A percentile compares a stretch with the other conserved stretches of the same genome.
phyloP scores from a whole-genome alignment of 2,888 invertebrate species.

The Labia minor region DNA sequence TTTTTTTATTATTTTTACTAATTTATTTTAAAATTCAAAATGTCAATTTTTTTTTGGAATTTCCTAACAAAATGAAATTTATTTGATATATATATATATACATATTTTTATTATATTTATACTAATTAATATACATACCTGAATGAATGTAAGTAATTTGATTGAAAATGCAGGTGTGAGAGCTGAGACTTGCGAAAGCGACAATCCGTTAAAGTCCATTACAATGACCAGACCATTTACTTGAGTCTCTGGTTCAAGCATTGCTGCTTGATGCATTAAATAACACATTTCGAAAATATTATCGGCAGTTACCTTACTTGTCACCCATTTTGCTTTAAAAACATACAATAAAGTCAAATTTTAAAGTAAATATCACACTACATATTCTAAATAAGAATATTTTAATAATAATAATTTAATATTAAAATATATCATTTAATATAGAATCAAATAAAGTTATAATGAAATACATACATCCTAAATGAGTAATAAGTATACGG shows the following conservation, averaged over 20 bases:
- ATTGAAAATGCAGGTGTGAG: conserved; percentile 64
- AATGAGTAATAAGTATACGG: conserved; percentile 60
- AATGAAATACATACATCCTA: conserved; percentile 46
- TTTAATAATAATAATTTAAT: not conserved
- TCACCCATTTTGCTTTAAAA: conserved; percentile 57
- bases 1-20: conserved; percentile 19
- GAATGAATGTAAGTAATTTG: conserved; percentile 67
- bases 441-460: conserved; percentile 16
- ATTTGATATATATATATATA: too few relatives aligned
- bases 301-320: conserved; percentile 59
- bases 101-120: too few relatives aligned
- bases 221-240: conserved; percentile 69
- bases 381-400: not conserved
- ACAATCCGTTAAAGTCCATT: conserved; percentile 70
- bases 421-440: conserved; percentile 18
- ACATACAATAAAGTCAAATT: too few relatives aligned
- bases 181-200: conserved; percentile 62
- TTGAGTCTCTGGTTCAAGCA: conserved; percentile 59
- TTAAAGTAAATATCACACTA: too few relatives aligned
- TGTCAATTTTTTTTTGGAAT: not conserved
- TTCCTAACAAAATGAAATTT: too few relatives aligned
- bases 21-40: too few relatives aligned
- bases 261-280: conserved; percentile 66
- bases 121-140: too few relatives aligned
- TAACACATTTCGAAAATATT: conserved; percentile 70